Percentiles rank a stretch among this genome's conserved stretches.
phyloP scores from a whole-genome alignment of 53 echinoderm and acorn worm genomes.

The Apostichopus leukothele region DNA sequence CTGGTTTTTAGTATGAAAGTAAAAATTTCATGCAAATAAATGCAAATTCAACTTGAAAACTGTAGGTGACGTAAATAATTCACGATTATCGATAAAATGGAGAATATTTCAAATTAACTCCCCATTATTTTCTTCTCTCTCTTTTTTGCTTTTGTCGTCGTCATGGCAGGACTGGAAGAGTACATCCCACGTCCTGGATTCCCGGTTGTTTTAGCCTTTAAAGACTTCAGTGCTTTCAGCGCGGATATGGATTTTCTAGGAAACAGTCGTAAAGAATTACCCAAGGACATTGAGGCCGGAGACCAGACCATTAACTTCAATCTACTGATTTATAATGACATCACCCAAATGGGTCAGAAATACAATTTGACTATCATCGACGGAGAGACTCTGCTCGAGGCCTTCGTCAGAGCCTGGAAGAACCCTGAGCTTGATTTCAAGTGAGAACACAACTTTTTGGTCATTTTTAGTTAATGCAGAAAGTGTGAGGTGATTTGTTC shows the following conservation, averaged over 20 bases:
- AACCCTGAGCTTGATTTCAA: conserved; percentile 8
- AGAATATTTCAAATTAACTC: too few relatives aligned
- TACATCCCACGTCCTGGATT: neutral
- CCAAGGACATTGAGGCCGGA: neutral
- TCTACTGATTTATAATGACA: neutral
- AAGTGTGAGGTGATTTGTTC: too few relatives aligned
- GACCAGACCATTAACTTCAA: conserved; percentile 16
- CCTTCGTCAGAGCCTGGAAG: conserved; percentile 16
- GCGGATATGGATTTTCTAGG: neutral
- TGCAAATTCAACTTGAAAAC: too few relatives aligned
- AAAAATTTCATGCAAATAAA: too few relatives aligned
- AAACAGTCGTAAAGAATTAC: neutral
- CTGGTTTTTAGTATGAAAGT: too few relatives aligned
- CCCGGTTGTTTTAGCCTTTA: neutral
- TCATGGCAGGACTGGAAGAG: neutral
- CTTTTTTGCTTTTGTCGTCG: too few relatives aligned
- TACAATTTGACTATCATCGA: conserved; percentile 20
- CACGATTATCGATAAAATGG: too few relatives aligned
- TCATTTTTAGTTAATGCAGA: too few relatives aligned
- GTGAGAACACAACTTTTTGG: neutral
- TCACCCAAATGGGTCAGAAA: neutral
- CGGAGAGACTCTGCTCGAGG: conserved; percentile 9
- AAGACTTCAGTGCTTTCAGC: conserved; percentile 1
- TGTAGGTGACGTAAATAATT: too few relatives aligned
- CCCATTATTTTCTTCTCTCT: too few relatives aligned